Percentiles rank a stretch among this genome's conserved stretches.
Evolutionary conservation across 2,797 vertebrate species (phyloP).

Genomic region (Darevskia mixta): DNA sequence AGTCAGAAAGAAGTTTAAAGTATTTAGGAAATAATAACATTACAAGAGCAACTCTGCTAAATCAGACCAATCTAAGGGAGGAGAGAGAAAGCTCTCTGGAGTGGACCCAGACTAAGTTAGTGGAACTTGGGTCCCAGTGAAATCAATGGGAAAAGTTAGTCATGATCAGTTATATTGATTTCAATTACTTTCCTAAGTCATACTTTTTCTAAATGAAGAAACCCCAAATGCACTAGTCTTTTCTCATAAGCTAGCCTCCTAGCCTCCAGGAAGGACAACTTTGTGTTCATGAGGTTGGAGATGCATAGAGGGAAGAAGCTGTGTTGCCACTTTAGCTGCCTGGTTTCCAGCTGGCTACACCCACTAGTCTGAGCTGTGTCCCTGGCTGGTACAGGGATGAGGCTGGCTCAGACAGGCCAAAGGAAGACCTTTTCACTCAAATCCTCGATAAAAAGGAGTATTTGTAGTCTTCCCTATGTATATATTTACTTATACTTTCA

Average conservation of each 20-base stretch:
- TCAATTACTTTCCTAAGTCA: neutral
- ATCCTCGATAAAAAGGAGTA: neutral
- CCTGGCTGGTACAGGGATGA: neutral
- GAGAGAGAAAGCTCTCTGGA: neutral
- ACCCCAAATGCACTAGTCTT: neutral
- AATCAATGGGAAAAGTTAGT: neutral
- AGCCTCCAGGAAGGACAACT: neutral
- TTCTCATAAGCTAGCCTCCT: neutral
- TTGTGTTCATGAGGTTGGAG: neutral
- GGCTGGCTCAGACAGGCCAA: neutral
- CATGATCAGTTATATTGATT: neutral
- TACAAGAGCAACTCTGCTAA: neutral
- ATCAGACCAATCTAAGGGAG: neutral
- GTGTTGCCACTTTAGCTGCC: neutral
- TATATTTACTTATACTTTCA: neutral
- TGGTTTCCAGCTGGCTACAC: neutral
- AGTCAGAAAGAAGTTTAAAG: slow-evolving; percentile 48
- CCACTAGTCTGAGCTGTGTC: neutral
- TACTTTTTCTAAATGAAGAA: neutral
- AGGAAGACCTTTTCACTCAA: neutral
- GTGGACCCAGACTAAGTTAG: neutral
- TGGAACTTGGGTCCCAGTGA: neutral
- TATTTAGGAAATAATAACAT: slow-evolving; percentile 21
- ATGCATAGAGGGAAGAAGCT: neutral
- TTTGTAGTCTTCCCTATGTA: neutral